These are phyloP conservation scores for Indicator indicator DNA, from an alignment of 2,113 vertebrate species.

Conservation along the genomic window DNA sequence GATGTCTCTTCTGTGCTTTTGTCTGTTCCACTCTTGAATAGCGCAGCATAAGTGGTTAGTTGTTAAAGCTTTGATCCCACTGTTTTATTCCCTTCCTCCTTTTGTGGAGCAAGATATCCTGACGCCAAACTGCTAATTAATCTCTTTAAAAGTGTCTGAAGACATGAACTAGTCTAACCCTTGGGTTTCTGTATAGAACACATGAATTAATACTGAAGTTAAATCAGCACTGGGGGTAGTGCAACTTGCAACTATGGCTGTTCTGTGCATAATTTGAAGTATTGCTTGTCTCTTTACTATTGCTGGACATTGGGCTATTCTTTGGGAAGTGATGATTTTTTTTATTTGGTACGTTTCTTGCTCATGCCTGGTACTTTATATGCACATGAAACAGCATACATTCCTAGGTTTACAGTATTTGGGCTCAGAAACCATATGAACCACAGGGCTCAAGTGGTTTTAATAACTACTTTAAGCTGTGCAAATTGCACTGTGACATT, in stretches of 20 bases:
- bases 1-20: not conserved
- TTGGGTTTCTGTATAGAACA: not conserved
- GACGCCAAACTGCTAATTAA: not conserved
- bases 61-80: not conserved
- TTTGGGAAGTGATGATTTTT: not conserved
- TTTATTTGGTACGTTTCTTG: not conserved
- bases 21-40: not conserved
- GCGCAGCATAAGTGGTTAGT: not conserved
- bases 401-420: not conserved
- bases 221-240: not conserved
- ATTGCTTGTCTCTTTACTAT: not conserved
- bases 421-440: not conserved
- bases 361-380: not conserved
- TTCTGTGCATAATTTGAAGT: not conserved
- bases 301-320: constrained; percentile 12
- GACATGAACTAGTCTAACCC: not conserved
- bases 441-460: not conserved
- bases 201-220: not conserved
- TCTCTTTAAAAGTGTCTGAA: not conserved
- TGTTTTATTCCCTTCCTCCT: rapidly evolving
- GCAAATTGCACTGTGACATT: not conserved
- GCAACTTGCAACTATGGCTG: not conserved
- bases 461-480: not conserved
- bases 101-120: not conserved
- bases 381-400: not conserved